A percentile compares a stretch with the other conserved stretches of the same genome.
These are phyloP conservation scores for Lysandra coridon DNA, from an alignment of 2,888 invertebrate genomes.

Conservation along the genomic window DNA sequence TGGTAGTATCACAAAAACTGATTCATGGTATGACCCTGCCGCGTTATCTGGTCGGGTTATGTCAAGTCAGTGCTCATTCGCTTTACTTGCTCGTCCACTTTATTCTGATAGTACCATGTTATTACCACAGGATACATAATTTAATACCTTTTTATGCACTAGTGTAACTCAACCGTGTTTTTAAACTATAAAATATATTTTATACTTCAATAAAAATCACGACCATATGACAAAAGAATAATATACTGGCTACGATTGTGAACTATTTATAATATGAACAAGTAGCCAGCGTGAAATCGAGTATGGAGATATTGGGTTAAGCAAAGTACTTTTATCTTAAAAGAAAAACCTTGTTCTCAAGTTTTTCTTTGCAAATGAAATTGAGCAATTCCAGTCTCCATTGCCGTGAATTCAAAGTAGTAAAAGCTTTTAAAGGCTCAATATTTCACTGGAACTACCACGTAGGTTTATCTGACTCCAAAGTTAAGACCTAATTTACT, in stretches of 20 bases:
- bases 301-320: background rate
- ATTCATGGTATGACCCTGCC: too few relatives aligned
- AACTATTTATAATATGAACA: too few relatives aligned
- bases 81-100: too few relatives aligned
- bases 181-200: too few relatives aligned
- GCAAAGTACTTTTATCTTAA: constrained; percentile 20
- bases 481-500: constrained; percentile 26
- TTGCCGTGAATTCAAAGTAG: constrained; percentile 23
- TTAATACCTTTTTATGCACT: too few relatives aligned
- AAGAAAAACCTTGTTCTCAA: constrained; percentile 26
- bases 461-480: constrained; percentile 16
- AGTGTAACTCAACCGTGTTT: too few relatives aligned
- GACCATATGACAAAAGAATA: background rate
- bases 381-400: constrained; percentile 23
- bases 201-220: background rate
- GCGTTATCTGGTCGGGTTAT: too few relatives aligned
- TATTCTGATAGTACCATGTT: too few relatives aligned
- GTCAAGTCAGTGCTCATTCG: too few relatives aligned
- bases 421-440: constrained; percentile 29
- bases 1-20: too few relatives aligned
- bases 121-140: too few relatives aligned
- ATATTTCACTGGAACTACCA: constrained; percentile 23
- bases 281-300: background rate
- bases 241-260: too few relatives aligned
- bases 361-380: constrained; percentile 24